Base-by-base conservation (phyloP, 2,888 invertebrate genomes). In the Marasmarcha lunaedactyla region DNA sequence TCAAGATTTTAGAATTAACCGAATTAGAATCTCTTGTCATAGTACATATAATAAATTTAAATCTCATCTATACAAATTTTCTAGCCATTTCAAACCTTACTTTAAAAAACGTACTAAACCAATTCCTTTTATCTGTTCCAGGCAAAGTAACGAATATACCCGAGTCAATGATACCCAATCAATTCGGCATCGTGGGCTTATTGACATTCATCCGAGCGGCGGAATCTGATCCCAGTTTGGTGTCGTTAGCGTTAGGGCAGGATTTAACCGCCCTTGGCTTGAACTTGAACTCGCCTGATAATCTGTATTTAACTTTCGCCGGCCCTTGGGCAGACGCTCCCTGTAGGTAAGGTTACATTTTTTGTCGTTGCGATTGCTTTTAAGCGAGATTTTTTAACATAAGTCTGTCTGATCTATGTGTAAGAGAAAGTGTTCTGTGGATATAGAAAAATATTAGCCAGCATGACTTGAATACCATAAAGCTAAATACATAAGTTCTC, bases 301-400 rank as follows among this genome's bases (percentile, higher is more conserved):
- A 95, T 84, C 88, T 99, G 58, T 98, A 98, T 87, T 95, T 96
- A 70, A 97, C 95, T 60, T 99, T 99, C 83, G 97, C 96, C 62
- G 99, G 98, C 46, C 99, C 99, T 11, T 99, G 98, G 96, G 94
- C 97, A 64, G 98, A 98, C 72, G 91, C 93, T 69, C 96, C 98
- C 40, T 97, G 97, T 87, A 86, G 88, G 88, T 87, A 54, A 55
- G 46, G 15, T 36, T n/a, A n/a, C n/a, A n/a, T n/a, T n/a, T n/a
- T n/a, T n/a, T n/a, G n/a, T n/a, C n/a, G n/a, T 33, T 9, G 14
- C 5, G 7, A 11, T 34, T 9, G 12, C 14, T 10, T 34, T 13
- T 14, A 2, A 27, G 27, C 1, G 6, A 33, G 12, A 12, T 14
- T 14, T 34, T 10, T 14, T n/a, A n/a, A n/a, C n/a, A n/a, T n/a